A percentile compares a stretch with the other conserved stretches of the same genome.
Evolutionary conservation across 1,140 invertebrate species (phyloP).

Genomic region (Batillaria attramentaria): DNA sequence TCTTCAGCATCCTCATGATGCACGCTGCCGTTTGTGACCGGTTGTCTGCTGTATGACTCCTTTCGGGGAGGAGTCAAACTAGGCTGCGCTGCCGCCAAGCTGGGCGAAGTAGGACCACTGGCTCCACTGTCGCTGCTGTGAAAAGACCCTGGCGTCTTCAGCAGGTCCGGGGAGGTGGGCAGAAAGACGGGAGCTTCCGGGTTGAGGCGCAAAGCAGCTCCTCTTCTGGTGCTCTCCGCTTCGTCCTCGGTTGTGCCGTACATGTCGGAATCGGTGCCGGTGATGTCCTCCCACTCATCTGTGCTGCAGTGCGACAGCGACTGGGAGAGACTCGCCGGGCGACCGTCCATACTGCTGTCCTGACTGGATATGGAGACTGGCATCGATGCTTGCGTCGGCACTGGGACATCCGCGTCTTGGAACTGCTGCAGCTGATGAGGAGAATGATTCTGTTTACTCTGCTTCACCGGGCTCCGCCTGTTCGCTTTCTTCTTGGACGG

Average conservation of each 20-base stretch:
- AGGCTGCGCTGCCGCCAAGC: background rate
- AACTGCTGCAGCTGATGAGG: conserved; percentile 19
- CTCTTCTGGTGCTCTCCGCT: conserved; percentile 10
- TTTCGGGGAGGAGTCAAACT: background rate
- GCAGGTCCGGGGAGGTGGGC: conserved; percentile 49
- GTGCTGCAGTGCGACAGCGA: conserved; percentile 43
- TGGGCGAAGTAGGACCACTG: background rate
- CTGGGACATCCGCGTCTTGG: conserved; percentile 18
- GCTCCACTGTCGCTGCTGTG: background rate
- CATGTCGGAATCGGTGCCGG: conserved; percentile 46
- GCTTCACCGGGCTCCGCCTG: conserved; percentile 28
- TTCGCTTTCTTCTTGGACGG: conserved; percentile 6
- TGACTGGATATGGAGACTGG: conserved; percentile 15
- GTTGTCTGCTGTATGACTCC: background rate
- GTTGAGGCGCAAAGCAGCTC: conserved; percentile 42
- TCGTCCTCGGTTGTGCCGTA: conserved; percentile 41
- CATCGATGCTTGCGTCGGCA: background rate
- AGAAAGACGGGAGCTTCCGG: conserved; percentile 60
- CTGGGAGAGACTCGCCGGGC: conserved; percentile 29
- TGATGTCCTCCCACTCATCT: conserved; percentile 58
- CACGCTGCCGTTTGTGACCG: background rate
- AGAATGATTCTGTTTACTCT: conserved; percentile 21
- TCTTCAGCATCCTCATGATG: background rate
- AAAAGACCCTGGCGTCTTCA: conserved; percentile 26
- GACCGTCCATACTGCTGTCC: conserved; percentile 24